Base-by-base conservation (phyloP, 2,797 vertebrate species). In the Rhyacichthys aspro region DNA sequence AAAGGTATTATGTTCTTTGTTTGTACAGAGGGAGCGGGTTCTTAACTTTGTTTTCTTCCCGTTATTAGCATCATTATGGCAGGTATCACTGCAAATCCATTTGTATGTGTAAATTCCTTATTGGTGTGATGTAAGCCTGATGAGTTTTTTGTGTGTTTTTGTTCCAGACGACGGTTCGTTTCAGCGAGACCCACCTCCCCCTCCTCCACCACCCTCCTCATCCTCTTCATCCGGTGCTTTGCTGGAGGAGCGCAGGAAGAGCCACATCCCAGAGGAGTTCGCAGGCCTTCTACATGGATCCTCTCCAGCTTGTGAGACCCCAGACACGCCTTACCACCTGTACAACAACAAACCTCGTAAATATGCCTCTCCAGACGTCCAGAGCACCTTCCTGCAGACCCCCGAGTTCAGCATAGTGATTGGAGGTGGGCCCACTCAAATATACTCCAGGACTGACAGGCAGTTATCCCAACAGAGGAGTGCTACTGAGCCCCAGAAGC, bases 281-380 rank as follows among this genome's bases (percentile, higher is more conserved):
- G 95, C 94, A 17, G 96, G 96, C 74, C 93, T 98, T 10, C 94
- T 98, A 41, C 96, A 98, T 79, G 96, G 96, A 45, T 98, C 96
- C 0, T 98, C 96, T 38, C 96, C 96, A 9, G 94, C 94, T 0
- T 98, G 93, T 65, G 96, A 98, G 79, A 94, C 92, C n/a, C 96
- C 96, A 0, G 95, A 96, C 54, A 96, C 96, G 15, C 96, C 95
- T 7, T 94, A 94, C 75, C 95, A 96, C 70, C 92, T 98, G 9
- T 98, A 98, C 74, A 86, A 86, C 78, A 71, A 85, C 59, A 95
- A 93, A 88, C 72, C 83, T 52, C 88, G 75, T 23, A 89, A 86
- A 7, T 79, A 83, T 59, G 73, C 88, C 2, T 78, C 90, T n/a
- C 79, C 56, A 76, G 92, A 89, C 44, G 82, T 65, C 45, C 88